Conservation (phyloP, 2,113 vertebrate genomes). For the Noctilio leporinus region DNA sequence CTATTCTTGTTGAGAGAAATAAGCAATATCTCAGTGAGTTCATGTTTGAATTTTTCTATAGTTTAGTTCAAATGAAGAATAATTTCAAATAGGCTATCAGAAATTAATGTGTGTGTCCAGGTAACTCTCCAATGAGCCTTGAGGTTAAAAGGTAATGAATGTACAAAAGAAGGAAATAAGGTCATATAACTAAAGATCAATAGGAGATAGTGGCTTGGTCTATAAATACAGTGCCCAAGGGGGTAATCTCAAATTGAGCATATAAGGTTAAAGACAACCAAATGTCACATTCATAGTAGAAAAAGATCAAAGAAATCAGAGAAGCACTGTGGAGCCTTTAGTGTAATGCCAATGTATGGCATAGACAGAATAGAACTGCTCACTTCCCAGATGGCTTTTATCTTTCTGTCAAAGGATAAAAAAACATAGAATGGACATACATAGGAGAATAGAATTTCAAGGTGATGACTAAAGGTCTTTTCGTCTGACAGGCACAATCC, state of each 20-base stretch:
- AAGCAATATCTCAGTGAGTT: background rate
- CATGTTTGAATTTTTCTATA: conserved; percentile 5
- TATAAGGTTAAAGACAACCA: conserved; percentile 25
- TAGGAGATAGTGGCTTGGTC: background rate
- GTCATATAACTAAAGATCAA: conserved; percentile 20
- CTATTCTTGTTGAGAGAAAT: background rate
- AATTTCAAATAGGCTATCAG: background rate
- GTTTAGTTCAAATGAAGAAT: conserved; percentile 1
- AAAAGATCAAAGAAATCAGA: conserved; percentile 32
- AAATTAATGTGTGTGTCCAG: conserved; percentile 12
- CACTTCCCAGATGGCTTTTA: background rate
- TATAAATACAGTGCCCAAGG: background rate
- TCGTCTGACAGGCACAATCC: background rate
- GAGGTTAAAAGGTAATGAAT: conserved; percentile 13
- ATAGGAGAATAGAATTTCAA: background rate
- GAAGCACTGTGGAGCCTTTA: background rate
- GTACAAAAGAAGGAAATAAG: conserved; percentile 13
- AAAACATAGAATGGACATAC: background rate
- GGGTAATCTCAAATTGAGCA: background rate
- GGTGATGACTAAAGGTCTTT: background rate
- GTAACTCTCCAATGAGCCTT: background rate
- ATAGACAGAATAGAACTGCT: background rate
- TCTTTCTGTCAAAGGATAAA: background rate
- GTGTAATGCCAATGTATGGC: background rate
- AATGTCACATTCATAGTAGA: background rate